Evolutionary conservation across 2,888 invertebrate species (phyloP), one percentile per base, ranked within the genome.

Genomic region (Globia sparganii): DNA sequence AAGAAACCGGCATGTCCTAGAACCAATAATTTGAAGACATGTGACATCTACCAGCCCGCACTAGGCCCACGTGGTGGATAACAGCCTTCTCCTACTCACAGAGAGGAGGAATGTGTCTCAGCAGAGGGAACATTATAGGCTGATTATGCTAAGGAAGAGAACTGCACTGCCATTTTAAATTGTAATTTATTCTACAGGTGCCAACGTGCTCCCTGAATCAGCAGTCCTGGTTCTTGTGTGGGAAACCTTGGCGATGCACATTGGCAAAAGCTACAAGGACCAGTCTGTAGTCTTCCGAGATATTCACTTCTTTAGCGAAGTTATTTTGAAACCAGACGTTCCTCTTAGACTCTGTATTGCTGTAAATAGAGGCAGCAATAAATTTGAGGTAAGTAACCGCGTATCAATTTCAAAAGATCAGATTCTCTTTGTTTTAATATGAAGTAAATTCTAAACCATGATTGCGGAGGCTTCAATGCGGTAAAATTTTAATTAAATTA

Each of bases 181-280:
- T 31, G 0, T 0, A 37, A 46, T 56, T 72, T 71, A 73, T 73
- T 74, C 75, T 64, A 9, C 71, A 94, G 97, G 97, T n/a, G 93
- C 97, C 62, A 97, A 97, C 75, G 92, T 98, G 25, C 97, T 97
- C 84, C 98, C 98, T 6, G 98, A 98, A 78, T 97, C 98, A 31
- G 97, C 95, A 1, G 89, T 95, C 28, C 78, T 97, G 25, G 87
- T 90, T 9, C 89, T 97, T 2, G 95, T 97, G 4, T 97, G 97
- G 97, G 96, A 97, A 87, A 96, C 97, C 8, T 85, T 97, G 4
- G 96, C 97, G 0, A 94, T 95, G 90, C 87, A 94, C 49, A 88
- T 91, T 46, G 94, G 93, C 0, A 89, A 92, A 1, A 88, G 93
- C n/a, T 94, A 94, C 81, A 92, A 93, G n/a, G 31, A 91, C 1